Conservation (phyloP, 2,888 invertebrate genomes). For the Andrena trimmerana region DNA sequence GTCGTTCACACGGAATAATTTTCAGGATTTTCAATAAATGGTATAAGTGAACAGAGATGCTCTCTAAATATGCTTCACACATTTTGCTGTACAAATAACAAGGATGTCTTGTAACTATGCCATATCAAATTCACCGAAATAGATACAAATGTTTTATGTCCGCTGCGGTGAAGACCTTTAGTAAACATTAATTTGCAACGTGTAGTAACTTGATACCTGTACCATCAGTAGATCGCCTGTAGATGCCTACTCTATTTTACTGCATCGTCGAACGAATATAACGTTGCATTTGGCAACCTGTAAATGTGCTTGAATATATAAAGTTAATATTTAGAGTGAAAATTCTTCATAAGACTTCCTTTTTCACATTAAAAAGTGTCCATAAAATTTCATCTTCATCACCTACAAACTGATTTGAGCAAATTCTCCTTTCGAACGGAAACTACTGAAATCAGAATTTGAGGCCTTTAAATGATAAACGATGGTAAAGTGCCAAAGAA, state of each 20-base stretch:
- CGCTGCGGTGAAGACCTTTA: background rate
- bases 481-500: too few relatives aligned
- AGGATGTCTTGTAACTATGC: background rate
- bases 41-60: conserved; percentile 4
- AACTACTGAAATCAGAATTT: too few relatives aligned
- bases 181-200: conserved; percentile 46
- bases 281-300: background rate
- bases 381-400: too few relatives aligned
- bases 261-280: conserved; percentile 8
- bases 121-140: conserved; percentile 28
- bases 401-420: too few relatives aligned
- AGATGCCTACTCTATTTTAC: conserved; percentile 26
- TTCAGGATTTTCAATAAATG: conserved; percentile 12
- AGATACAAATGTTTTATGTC: conserved; percentile 1
- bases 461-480: too few relatives aligned
- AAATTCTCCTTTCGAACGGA: too few relatives aligned
- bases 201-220: conserved; percentile 9
- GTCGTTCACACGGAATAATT: background rate
- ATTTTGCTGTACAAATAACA: background rate
- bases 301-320: background rate
- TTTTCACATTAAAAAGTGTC: too few relatives aligned
- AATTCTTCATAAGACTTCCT: too few relatives aligned
- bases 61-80: conserved; percentile 2
- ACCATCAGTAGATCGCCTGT: too few relatives aligned
- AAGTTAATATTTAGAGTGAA: too few relatives aligned